A percentile compares a stretch with the other conserved stretches of the same genome.
These are phyloP conservation scores for Eulithis testata DNA, from an alignment of 2,888 invertebrate genomes.

Conservation along the genomic window DNA sequence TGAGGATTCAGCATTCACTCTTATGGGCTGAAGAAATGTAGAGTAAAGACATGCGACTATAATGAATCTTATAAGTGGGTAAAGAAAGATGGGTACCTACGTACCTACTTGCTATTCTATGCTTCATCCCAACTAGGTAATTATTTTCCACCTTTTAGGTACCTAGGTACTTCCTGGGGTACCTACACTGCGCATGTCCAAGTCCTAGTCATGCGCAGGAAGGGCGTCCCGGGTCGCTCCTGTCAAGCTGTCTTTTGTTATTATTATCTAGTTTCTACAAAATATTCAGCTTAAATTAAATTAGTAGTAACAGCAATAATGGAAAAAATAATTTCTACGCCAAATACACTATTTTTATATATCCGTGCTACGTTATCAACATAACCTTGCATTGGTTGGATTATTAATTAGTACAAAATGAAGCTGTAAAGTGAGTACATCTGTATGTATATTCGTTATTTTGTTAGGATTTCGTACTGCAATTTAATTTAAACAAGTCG, in stretches of 20 bases:
- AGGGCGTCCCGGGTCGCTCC: not conserved
- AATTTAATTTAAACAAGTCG: not conserved
- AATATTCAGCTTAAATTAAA: not conserved
- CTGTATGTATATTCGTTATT: not conserved
- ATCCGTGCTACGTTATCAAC: constrained; percentile 17
- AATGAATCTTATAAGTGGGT: too few species aligned
- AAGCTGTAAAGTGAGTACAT: not conserved
- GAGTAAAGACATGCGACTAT: too few species aligned
- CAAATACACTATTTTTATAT: constrained; percentile 19
- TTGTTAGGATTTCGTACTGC: constrained; percentile 1
- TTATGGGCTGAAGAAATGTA: too few species aligned
- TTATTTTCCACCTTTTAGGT: too few species aligned
- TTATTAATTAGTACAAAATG: constrained; percentile 8
- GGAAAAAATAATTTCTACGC: constrained; percentile 2
- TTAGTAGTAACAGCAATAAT: constrained; percentile 3
- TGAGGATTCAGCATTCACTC: too few species aligned
- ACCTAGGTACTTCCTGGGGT: not conserved
- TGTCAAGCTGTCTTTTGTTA: constrained; percentile 37
- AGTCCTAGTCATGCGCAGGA: constrained; percentile 35
- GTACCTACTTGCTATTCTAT: too few species aligned
- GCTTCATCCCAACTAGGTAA: too few species aligned
- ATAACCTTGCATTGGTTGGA: constrained; percentile 27
- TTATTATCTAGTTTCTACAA: constrained; percentile 24
- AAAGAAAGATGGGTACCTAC: too few species aligned
- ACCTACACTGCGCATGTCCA: constrained; percentile 36